A percentile compares a stretch with the other conserved stretches of the same genome.
phyloP scores from a whole-genome alignment of 2,113 vertebrate genomes.

The Carollia perspicillata region DNA sequence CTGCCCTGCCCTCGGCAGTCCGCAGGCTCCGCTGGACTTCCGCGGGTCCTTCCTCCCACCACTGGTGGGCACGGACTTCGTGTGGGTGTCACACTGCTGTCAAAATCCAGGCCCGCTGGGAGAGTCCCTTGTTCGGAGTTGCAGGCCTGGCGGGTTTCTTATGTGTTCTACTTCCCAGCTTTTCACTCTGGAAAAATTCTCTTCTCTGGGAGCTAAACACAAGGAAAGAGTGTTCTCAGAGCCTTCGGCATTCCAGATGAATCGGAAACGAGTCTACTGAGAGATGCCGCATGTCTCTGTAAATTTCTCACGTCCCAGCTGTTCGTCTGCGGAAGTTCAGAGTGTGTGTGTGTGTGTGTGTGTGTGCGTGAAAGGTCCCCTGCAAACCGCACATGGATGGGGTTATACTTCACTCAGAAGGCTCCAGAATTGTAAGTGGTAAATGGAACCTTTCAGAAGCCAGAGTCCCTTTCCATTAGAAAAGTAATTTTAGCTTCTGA shows the following conservation, averaged over 20 bases:
- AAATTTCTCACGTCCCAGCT: neutral
- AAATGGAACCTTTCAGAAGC: slow-evolving; percentile 3
- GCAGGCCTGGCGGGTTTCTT: slow-evolving; percentile 23
- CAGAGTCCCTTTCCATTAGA: slow-evolving; percentile 44
- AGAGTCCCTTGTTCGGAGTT: neutral
- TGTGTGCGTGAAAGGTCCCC: neutral
- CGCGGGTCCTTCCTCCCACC: neutral
- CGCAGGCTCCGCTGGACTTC: neutral
- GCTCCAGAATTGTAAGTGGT: neutral
- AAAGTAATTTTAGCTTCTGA: slow-evolving; percentile 39
- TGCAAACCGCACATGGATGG: neutral
- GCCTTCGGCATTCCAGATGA: neutral
- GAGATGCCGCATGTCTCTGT: neutral
- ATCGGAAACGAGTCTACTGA: neutral
- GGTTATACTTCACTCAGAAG: neutral
- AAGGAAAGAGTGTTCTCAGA: neutral
- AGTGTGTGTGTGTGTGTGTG: neutral
- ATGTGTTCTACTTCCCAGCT: neutral
- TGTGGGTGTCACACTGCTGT: too few relatives aligned
- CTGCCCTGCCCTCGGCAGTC: neutral
- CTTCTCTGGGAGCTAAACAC: neutral
- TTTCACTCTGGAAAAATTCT: neutral
- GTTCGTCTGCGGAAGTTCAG: neutral
- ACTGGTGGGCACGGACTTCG: accelerated
- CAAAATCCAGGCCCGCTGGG: neutral